These are phyloP conservation scores for Stomatorhinus walkeri DNA, from an alignment of 2,797 vertebrate genomes.

Conservation along the genomic window DNA sequence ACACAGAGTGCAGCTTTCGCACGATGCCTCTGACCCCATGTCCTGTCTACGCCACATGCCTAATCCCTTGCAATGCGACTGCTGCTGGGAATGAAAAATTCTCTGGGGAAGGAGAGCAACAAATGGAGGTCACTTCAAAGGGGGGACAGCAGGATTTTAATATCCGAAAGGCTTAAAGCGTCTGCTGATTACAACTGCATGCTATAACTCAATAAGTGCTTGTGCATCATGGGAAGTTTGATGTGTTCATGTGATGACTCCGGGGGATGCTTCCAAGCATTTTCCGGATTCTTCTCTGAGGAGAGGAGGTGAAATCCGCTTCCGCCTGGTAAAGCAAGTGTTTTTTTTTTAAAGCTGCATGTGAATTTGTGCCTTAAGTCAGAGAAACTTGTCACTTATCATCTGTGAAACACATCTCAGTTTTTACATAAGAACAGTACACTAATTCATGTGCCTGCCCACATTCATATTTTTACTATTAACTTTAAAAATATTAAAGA, in stretches of 20 bases:
- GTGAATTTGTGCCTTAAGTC: neutral
- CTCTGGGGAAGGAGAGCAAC: slow-evolving; percentile 41
- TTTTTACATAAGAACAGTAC: neutral
- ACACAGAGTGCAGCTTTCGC: slow-evolving; percentile 28
- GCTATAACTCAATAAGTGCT: slow-evolving; percentile 52
- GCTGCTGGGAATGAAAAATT: slow-evolving; percentile 41
- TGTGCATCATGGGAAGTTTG: slow-evolving; percentile 33
- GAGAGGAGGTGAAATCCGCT: neutral
- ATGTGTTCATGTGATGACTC: slow-evolving; percentile 49
- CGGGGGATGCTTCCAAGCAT: slow-evolving; percentile 40
- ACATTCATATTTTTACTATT: neutral
- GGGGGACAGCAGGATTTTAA: slow-evolving; percentile 38
- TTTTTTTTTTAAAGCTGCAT: neutral
- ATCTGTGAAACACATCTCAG: neutral
- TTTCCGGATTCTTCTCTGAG: slow-evolving; percentile 42
- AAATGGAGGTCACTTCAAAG: slow-evolving; percentile 53
- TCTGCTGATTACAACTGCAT: slow-evolving; percentile 50
- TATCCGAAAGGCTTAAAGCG: slow-evolving; percentile 48
- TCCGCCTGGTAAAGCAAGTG: neutral
- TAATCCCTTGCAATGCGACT: slow-evolving; percentile 45
- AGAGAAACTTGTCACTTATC: neutral
- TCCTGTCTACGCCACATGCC: slow-evolving; percentile 31
- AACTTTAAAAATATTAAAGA: neutral
- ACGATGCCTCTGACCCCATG: slow-evolving; percentile 31
- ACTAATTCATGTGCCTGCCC: neutral